Evolutionary conservation across 2,113 vertebrate genomes (phyloP).

Genomic region (Urocolius indicus): DNA sequence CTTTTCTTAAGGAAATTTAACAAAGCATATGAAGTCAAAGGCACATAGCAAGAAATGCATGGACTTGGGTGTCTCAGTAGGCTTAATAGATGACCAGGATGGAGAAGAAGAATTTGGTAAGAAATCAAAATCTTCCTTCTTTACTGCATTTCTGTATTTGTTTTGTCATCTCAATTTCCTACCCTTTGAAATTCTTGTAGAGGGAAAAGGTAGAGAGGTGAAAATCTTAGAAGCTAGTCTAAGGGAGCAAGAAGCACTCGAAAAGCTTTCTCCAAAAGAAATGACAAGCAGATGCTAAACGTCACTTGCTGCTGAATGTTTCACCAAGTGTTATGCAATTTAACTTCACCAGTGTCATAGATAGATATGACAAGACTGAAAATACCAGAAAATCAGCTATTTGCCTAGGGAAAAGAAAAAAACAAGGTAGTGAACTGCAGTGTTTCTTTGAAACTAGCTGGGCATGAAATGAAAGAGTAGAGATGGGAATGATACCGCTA

Average conservation of each 20-base stretch:
- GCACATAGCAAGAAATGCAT: conserved; percentile 99
- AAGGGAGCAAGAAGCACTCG: conserved; percentile 1
- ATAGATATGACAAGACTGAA: conserved; percentile 44
- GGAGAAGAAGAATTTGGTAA: conserved; percentile 97
- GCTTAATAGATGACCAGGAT: conserved; percentile 91
- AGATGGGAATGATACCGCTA: not conserved
- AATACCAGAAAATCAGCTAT: conserved; percentile 47
- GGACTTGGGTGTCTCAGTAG: conserved; percentile 93
- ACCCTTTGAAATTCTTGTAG: not conserved
- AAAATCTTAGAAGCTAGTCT: not conserved
- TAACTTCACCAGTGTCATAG: conserved; percentile 35
- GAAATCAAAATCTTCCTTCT: conserved; percentile 38
- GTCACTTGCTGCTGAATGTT: conserved; percentile 44
- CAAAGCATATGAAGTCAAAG: conserved; percentile 99
- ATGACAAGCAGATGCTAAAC: conserved; percentile 42
- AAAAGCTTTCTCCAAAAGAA: not conserved
- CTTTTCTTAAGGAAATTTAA: conserved; percentile 90
- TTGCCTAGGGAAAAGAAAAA: not conserved
- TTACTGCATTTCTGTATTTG: not conserved
- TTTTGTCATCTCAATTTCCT: not conserved
- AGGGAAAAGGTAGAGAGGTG: not conserved
- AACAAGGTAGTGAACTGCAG: not conserved
- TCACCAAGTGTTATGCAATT: conserved; percentile 18
- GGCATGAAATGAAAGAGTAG: not conserved
- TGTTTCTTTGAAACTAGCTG: conserved; percentile 1